Evolutionary conservation across 2,113 vertebrate species (phyloP).

Genomic region (Hippocampus mohnikei): DNA sequence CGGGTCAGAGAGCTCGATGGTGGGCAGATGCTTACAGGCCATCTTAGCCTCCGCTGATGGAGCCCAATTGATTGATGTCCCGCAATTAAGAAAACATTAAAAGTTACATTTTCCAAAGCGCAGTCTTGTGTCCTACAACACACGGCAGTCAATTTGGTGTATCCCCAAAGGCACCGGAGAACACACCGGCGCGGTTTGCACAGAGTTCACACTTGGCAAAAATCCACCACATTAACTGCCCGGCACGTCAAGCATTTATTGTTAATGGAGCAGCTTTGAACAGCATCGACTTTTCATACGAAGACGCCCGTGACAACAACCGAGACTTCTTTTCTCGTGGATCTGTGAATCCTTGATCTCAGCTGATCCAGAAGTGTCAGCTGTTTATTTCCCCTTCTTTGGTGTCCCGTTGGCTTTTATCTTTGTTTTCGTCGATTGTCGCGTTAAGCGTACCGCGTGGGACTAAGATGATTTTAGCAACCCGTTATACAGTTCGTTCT

Average conservation of each 20-base stretch:
- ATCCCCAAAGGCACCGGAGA: slow-evolving; percentile 42
- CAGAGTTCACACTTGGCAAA: slow-evolving; percentile 53
- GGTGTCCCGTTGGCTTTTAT: slow-evolving; percentile 1
- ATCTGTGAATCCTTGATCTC: not conserved
- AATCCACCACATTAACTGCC: slow-evolving; percentile 50
- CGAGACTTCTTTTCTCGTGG: slow-evolving; percentile 16
- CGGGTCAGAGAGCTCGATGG: slow-evolving; percentile 56
- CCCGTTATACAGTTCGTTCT: slow-evolving; percentile 16
- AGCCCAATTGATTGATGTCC: slow-evolving; percentile 72
- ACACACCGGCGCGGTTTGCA: slow-evolving; percentile 46
- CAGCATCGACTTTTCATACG: slow-evolving; percentile 28
- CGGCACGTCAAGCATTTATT: slow-evolving; percentile 42
- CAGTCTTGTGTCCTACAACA: slow-evolving; percentile 56
- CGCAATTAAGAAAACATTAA: slow-evolving; percentile 74
- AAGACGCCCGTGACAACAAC: slow-evolving; percentile 30
- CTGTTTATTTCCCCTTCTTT: slow-evolving; percentile 4
- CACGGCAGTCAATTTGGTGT: slow-evolving; percentile 51
- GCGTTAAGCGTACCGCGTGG: not conserved
- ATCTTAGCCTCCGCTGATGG: slow-evolving; percentile 67
- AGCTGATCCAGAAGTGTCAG: slow-evolving; percentile 1
- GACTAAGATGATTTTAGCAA: slow-evolving; percentile 43
- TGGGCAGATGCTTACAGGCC: slow-evolving; percentile 61
- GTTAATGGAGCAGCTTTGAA: slow-evolving; percentile 47
- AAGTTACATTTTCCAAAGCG: slow-evolving; percentile 62
- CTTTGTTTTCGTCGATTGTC: slow-evolving; percentile 18